phyloP scores from a whole-genome alignment of 2,113 vertebrate species.

The Colinus virginianus region DNA sequence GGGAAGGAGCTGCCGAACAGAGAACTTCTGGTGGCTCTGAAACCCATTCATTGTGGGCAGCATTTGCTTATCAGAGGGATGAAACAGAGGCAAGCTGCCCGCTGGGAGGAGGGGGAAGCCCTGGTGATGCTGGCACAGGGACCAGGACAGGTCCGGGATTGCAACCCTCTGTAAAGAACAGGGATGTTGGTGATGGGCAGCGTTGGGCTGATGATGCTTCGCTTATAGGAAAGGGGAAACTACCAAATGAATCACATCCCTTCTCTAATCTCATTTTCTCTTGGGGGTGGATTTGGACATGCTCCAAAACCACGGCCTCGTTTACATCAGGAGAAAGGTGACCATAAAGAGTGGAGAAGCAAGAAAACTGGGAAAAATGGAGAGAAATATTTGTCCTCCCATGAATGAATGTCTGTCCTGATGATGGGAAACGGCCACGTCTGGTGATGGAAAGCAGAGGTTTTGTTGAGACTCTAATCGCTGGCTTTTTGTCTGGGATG shows the following conservation, averaged over 20 bases:
- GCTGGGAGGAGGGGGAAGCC: background rate
- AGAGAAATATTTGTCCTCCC: slow-evolving; percentile 49
- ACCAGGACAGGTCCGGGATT: background rate
- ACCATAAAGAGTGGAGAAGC: slow-evolving; percentile 7
- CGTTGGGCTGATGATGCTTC: background rate
- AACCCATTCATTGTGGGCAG: background rate
- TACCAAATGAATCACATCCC: slow-evolving; percentile 73
- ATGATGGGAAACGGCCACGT: background rate
- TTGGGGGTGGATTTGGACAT: slow-evolving; percentile 56
- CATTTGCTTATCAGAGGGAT: background rate
- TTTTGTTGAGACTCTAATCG: slow-evolving; percentile 27
- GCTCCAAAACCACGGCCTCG: slow-evolving; percentile 68
- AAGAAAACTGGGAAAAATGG: slow-evolving; percentile 27
- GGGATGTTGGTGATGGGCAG: background rate
- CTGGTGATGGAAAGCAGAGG: slow-evolving; percentile 60
- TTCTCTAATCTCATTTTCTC: slow-evolving; percentile 68
- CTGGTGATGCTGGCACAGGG: background rate
- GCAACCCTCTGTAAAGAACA: background rate
- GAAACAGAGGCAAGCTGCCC: background rate
- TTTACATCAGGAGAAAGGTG: slow-evolving; percentile 68
- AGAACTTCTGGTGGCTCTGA: background rate
- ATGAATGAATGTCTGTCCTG: slow-evolving; percentile 35
- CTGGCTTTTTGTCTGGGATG: slow-evolving; percentile 51
- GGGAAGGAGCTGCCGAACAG: background rate
- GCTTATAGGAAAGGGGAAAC: slow-evolving; percentile 24